Base-by-base conservation (phyloP, 2,888 invertebrate genomes). In the Agrochola circellaris region DNA sequence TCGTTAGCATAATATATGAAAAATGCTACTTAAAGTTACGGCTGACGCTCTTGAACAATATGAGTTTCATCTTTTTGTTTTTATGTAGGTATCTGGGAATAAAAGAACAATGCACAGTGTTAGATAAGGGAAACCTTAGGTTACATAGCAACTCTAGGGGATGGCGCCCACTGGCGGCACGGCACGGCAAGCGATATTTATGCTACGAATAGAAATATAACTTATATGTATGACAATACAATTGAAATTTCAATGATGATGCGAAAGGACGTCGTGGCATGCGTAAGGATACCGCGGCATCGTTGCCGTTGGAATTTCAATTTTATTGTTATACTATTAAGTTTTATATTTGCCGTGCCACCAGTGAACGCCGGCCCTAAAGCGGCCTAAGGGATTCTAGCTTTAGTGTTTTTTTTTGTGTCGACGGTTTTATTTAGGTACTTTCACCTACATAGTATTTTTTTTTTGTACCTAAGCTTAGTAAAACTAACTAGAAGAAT, bases 1-100 rank as follows among this genome's bases (percentile, higher is more conserved):
- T 84, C 71, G 73, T 85, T 85, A 82, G 70, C 79, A 85, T 82
- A 71, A 85, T 85, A 56, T 71, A 85, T 82, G 76, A 82, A 77
- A 79, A 82, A 79, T 73, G 58, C 61, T 58, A 85, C 73, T 83
- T 83, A 81, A 83, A 75, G 77, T 84, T 64, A 84, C 73, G 77
- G 84, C 60, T 81, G 72, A 81, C 74, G 81, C 77, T 81, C 60
- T 67, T 66, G 73, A 75, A 84, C 64, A 84, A 84, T 77, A 73
- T 79, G 74, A 73, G 67, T 71, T 77, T 75, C 67, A 74, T 79
- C 56, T 85, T 82, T 82, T 82, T 83, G 73, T 77, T 85, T 75
- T 82, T 77, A 78, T 81, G 81, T 61, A 30, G 17, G 60, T 81
- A 66, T 74, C 56, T 61, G 38, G 60, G 60, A 66, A 75, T 83